phyloP scores from a whole-genome alignment of 2,888 invertebrate genomes.

The Aspidiotus destructor region DNA sequence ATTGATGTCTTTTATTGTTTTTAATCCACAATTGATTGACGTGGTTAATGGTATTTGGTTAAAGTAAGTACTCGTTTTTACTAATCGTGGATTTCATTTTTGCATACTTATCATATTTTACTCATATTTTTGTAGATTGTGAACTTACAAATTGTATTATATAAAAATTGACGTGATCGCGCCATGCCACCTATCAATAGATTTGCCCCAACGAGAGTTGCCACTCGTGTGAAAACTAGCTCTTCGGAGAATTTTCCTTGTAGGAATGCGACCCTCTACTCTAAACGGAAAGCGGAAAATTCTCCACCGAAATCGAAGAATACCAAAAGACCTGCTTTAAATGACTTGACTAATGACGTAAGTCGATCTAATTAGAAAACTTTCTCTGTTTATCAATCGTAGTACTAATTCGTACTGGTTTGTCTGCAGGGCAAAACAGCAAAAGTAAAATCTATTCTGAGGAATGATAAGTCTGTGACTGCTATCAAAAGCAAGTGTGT shows the following conservation, averaged over 20 bases:
- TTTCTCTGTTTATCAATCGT: neutral
- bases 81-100: neutral
- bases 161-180: neutral
- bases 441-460: neutral
- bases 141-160: neutral
- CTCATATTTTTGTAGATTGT: neutral
- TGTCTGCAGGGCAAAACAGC: constrained; percentile 8
- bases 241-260: constrained; percentile 12
- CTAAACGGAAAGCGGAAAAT: constrained; percentile 24
- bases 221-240: constrained; percentile 11
- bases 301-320: constrained; percentile 8
- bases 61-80: neutral
- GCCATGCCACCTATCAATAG: constrained; percentile 17
- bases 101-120: neutral
- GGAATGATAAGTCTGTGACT: neutral
- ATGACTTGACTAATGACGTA: constrained; percentile 20
- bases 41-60: too few species aligned
- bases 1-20: too few species aligned
- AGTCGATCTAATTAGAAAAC: neutral
- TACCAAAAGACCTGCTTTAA: constrained; percentile 18
- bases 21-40: too few species aligned
- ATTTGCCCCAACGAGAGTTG: constrained; percentile 7
- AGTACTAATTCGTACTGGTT: neutral
- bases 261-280: constrained; percentile 10
- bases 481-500: neutral